Evolutionary conservation across 2,888 invertebrate genomes (phyloP), one percentile per base, ranked within the genome.

Genomic region (Trissolcus japonicus): DNA sequence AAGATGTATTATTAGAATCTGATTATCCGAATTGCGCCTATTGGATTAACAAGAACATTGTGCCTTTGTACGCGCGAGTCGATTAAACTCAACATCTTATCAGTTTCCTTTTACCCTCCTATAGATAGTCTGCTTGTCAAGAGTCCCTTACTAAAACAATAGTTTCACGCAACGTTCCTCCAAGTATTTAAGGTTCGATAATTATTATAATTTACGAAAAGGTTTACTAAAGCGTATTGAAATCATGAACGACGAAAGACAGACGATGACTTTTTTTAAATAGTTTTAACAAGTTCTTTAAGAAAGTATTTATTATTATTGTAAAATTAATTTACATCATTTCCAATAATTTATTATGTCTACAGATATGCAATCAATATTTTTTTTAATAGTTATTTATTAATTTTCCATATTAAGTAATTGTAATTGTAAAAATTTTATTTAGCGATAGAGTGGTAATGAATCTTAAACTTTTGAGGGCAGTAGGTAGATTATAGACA

Each of bases 21-120:
- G 93, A 92, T 43, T 92, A 94, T 84, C 93, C 94, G 0, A 93
- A 93, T 80, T 96, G 96, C 88, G 93, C 94, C 81, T 92, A 93
- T 84, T 95, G 96, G 93, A 94, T 94, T 81, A 91, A 91, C 29
- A 92, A 94, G 80, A 92, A 94, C 84, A 91, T 95, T 79, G 95
- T 95, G 69, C 94, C 94, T 63, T 91, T 92, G 76, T 94, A 94
- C 87, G 95, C 94, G 75, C 93, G 94, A 85, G 89, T 94, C 80
- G 95, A 95, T 90, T 95, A 93, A 92, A 74, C 35, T 19, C 35
- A 0, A 13, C 19, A n/a, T n/a, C n/a, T n/a, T n/a, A 17, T n/a
- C 35, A 13, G 35, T 43, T 56, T 57, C 51, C 51, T 43, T 60
- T 65, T 14, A 17, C 63, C 53, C 48, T 60, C 41, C 61, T 55